Evolutionary conservation across 1,140 invertebrate species (phyloP).

Genomic region (Heterodera schachtii): DNA sequence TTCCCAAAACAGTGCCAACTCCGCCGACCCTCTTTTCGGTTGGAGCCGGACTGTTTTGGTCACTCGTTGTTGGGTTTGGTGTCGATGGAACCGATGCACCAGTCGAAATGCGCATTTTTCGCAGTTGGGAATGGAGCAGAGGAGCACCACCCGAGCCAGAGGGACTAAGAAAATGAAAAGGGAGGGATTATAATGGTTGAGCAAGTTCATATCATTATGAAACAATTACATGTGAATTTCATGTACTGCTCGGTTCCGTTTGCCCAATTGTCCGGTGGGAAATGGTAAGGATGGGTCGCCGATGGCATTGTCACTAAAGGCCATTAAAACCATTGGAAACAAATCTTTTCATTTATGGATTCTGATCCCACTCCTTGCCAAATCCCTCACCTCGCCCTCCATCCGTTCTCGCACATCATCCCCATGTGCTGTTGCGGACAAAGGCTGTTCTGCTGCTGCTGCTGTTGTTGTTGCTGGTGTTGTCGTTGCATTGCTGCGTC

Average conservation of each 20-base stretch:
- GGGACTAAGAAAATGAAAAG: too few species aligned
- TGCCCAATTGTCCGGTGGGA: constrained; percentile 53
- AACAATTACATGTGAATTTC: constrained; percentile 46
- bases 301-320: constrained; percentile 54
- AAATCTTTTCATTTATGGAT: too few species aligned
- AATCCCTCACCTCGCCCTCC: constrained; percentile 11
- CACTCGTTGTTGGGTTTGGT: neutral
- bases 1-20: constrained; percentile 27
- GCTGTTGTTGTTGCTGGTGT: too few species aligned
- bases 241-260: constrained; percentile 37
- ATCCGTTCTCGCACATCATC: constrained; percentile 12
- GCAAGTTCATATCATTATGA: neutral
- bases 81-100: neutral
- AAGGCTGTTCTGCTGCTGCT: neutral
- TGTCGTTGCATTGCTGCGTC: neutral
- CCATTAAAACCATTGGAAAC: too few species aligned
- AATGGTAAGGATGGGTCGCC: constrained; percentile 49
- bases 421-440: constrained; percentile 15
- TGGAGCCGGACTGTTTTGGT: constrained; percentile 6
- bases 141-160: constrained; percentile 38
- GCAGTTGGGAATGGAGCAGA: constrained; percentile 47
- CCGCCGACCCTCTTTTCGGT: constrained; percentile 14
- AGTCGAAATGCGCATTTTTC: constrained; percentile 42
- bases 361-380: too few species aligned
- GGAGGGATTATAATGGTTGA: constrained; percentile 26